Evolutionary conservation across 1,140 invertebrate species (phyloP), one percentile per base, ranked within the genome.

Genomic region (Oncopeltus fasciatus): DNA sequence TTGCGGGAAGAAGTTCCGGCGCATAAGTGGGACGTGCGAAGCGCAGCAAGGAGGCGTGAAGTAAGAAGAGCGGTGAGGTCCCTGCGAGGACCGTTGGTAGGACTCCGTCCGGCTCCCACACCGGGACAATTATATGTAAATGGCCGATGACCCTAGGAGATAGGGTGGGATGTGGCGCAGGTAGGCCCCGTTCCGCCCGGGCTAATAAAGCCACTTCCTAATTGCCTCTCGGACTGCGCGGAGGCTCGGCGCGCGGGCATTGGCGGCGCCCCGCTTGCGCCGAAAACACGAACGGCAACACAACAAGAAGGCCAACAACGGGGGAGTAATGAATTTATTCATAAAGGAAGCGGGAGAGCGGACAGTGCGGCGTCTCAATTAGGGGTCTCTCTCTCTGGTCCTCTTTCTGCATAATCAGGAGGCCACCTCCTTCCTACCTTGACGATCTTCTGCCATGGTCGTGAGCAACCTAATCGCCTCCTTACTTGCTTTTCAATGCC

Each of bases 291-390:
- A n/a, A n/a, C n/a, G n/a, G n/a, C n/a, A n/a, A n/a, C n/a, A n/a
- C n/a, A n/a, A n/a, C n/a, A n/a, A n/a, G n/a, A n/a, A n/a, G n/a
- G n/a, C n/a, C n/a, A n/a, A n/a, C n/a, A n/a, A n/a, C n/a, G n/a
- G n/a, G n/a, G n/a, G n/a, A n/a, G 49, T 53, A 53, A 53, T 53
- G 49, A 53, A 53, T 53, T 53, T 53, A 53, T 53, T 53, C 49
- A 53, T 53, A 53, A 53, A 53, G 20, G 20, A 24, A 24, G 49
- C 49, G 26, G n/a, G n/a, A n/a, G n/a, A 26, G 5, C 20, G 2
- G 18, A 53, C 49, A 18, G 49, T 24, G 21, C 44, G 4, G 3
- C 8, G 11, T 14, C 49, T 26, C 49, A 53, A 53, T 53, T 53
- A 53, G 49, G 2, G 2, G n/a, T n/a, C n/a, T n/a, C n/a, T n/a